Evolutionary conservation across 2,797 vertebrate species (phyloP), one percentile per base, ranked within the genome.

Genomic region (Lycodopsis pacificus): DNA sequence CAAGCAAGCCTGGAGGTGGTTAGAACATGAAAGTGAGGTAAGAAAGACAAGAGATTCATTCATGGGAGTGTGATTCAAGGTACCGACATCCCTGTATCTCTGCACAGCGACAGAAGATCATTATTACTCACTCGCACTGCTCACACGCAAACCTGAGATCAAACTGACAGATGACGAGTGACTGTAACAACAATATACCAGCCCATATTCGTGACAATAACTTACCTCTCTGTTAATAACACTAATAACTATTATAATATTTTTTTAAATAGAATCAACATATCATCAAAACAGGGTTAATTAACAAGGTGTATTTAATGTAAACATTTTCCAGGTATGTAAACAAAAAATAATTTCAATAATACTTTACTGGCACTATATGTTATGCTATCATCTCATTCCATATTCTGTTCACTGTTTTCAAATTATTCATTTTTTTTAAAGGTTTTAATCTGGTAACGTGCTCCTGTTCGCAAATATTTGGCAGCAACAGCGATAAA

Each of bases 31-130:
- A 94, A 94, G 92, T 93, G 91, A 92, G 88, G 91, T 93, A 87
- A 89, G 89, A 90, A 89, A 94, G 91, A 95, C 94, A 95, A 95
- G 92, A 90, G 89, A 86, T 88, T 90, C 93, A 93, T 95, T 95
- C 92, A 95, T 94, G 80, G 89, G 87, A 90, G 84, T 91, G 86
- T 94, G 94, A 95, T 91, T 94, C 92, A 94, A 93, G 90, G 89
- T 88, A 90, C 89, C 82, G 90, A 91, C 90, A 92, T 88, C 90
- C 80, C 85, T 87, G 89, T 92, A 91, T 95, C 91, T 93, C 61
- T 89, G 78, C 79, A 40, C 82, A 84, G 90, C 80, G 75, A 92
- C 90, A 89, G 92, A 92, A 89, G 93, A 95, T 95, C 89, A 93
- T 89, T 92, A 92, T 95, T 93, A 95, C 87, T 94, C 93, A 94